These are phyloP conservation scores for Norana najaformis DNA, from an alignment of 2,888 invertebrate genomes.

Conservation along the genomic window DNA sequence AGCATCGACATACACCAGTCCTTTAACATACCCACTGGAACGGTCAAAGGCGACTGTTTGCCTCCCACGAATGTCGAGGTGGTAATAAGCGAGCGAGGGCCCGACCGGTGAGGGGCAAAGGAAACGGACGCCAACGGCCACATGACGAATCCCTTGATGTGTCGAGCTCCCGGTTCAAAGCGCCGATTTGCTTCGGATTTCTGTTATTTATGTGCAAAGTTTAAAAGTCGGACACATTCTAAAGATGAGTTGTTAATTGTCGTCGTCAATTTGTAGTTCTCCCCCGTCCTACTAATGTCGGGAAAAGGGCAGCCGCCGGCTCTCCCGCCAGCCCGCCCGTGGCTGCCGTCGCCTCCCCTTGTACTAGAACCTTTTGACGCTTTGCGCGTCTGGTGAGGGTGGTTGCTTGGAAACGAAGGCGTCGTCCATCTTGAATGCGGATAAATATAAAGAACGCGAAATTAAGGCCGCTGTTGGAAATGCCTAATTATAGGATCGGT, in stretches of 20 bases:
- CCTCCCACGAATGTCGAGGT: background rate
- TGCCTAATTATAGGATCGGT: background rate
- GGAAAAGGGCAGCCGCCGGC: background rate
- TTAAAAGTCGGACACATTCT: constrained; percentile 13
- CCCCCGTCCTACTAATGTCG: too few species aligned
- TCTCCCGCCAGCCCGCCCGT: background rate
- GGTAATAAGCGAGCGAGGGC: background rate
- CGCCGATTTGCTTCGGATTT: background rate
- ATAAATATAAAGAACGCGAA: background rate
- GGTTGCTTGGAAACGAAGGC: background rate
- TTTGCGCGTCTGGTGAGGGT: background rate
- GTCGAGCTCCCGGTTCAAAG: background rate
- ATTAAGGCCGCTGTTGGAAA: background rate
- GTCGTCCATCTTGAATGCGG: constrained; percentile 7
- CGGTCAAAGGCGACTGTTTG: background rate
- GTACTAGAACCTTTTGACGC: background rate
- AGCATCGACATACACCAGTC: background rate
- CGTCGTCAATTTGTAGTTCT: background rate
- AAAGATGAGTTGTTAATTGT: background rate
- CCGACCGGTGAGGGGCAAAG: background rate
- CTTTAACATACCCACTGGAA: background rate
- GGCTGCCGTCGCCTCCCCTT: background rate
- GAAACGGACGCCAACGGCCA: background rate
- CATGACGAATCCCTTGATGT: background rate
- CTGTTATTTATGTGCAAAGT: background rate